Base-by-base conservation (phyloP, 2,797 vertebrate genomes). In the Siniperca scherzeri region DNA sequence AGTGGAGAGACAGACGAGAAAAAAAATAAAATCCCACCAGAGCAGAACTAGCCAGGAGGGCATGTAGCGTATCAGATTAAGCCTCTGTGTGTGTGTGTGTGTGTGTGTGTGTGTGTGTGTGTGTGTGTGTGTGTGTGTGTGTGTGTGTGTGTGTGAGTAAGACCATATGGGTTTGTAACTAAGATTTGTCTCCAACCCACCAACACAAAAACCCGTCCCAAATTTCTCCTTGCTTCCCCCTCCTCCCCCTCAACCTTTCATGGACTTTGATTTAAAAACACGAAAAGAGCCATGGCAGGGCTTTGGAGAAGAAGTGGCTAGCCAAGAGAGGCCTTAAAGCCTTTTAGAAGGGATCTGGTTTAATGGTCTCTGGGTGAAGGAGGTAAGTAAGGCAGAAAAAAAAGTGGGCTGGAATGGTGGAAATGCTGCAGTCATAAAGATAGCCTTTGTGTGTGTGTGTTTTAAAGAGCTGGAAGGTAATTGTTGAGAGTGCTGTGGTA, bases 261-360 rank as follows among this genome's bases (percentile, higher is more conserved):
- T 88, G 89, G 85, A 86, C 88, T 92, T 93, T 88, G 92, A 89
- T 92, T 93, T 91, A 90, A 93, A 92, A 94, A 93, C 84, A 92
- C 89, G 81, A 92, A 91, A 91, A 93, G 85, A 88, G 89, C 83
- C 83, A 69, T 82, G 87, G 87, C 85, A 86, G 84, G 75, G 87
- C 84, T 91, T 90, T 85, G 90, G 87, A 92, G 87, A 74, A 93
- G 84, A 89, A 83, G 87, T 79, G 89, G 87, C 90, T 50, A 22
- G 87, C 88, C 85, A 90, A 90, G 85, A 90, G 86, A 91, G 88
- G 88, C 89, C 91, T 93, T 90, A 90, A 90, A 91, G 86, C 89
- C 88, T 88, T 94, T 94, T 88, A 88, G 89, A 88, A 80, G 87
- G 83, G 89, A 93, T 93, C 88, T 87, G 88, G 90, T 92, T 93